Conservation (phyloP, 2,797 vertebrate species). For the Microchirus variegatus region DNA sequence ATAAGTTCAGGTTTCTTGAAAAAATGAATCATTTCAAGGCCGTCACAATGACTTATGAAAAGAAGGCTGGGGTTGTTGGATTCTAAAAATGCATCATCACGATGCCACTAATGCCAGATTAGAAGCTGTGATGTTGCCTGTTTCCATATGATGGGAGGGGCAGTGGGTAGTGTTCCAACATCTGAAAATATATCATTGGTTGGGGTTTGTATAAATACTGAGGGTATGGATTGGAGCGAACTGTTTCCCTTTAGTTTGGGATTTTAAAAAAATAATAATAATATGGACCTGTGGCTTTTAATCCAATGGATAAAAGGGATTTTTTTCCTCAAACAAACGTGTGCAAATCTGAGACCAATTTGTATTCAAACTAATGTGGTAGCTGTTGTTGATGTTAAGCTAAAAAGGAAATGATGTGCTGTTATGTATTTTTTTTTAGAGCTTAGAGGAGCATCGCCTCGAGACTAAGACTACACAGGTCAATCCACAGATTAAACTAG, state of each 20-base stretch:
- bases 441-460: no score
- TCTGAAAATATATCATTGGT: slow-evolving; percentile 18
- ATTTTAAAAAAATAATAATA: slow-evolving; percentile 1
- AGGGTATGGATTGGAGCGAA: slow-evolving; percentile 2
- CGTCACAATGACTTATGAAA: slow-evolving; percentile 37
- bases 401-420: no score
- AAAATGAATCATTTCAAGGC: slow-evolving; percentile 28
- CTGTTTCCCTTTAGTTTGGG: not conserved
- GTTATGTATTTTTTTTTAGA: no score
- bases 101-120: slow-evolving; percentile 46
- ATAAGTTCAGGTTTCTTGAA: slow-evolving; percentile 33
- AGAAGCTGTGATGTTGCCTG: slow-evolving; percentile 21
- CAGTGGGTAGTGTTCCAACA: slow-evolving; percentile 5
- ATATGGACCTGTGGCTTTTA: not conserved
- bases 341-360: not conserved
- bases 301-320: slow-evolving; percentile 1
- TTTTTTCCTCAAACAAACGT: slow-evolving; percentile 4
- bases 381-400: no score
- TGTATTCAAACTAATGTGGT: no score
- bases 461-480: not conserved
- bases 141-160: slow-evolving; percentile 49
- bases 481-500: not conserved
- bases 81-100: slow-evolving; percentile 39
- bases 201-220: slow-evolving; percentile 15
- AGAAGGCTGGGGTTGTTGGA: slow-evolving; percentile 26